Evolutionary conservation across 2,797 vertebrate genomes (phyloP).

Genomic region (Hydrophis major): DNA sequence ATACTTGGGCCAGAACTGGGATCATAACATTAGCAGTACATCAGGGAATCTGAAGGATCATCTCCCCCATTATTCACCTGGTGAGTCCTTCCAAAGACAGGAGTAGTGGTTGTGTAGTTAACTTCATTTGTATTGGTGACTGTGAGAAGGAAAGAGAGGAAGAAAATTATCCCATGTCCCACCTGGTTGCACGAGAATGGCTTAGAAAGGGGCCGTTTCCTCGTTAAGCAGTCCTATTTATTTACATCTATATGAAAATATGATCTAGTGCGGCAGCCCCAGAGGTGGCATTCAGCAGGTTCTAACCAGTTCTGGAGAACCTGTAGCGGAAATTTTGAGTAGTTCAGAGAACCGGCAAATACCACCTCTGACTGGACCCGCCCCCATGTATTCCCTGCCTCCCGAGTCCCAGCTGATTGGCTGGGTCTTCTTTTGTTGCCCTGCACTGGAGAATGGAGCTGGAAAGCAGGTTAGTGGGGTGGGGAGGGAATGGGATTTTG

Average conservation of each 20-base stretch:
- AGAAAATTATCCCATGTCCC: not conserved
- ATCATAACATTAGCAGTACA: not conserved
- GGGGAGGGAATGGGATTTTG: no score
- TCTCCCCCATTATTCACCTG: not conserved
- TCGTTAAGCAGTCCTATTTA: not conserved
- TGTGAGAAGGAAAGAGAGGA: not conserved
- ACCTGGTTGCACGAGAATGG: not conserved
- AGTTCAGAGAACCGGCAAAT: no score
- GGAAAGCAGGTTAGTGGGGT: no score
- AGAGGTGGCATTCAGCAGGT: no score
- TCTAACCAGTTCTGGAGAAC: no score
- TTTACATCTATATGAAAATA: not conserved
- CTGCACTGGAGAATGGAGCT: no score
- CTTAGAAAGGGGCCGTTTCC: not conserved
- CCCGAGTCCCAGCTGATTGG: no score
- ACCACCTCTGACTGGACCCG: no score
- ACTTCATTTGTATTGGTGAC: not conserved
- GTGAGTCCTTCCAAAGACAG: not conserved
- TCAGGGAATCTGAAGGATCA: not conserved
- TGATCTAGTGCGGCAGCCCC: not conserved
- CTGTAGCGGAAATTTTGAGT: no score
- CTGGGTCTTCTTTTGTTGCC: no score
- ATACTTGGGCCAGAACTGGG: not conserved
- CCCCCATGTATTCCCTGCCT: no score
- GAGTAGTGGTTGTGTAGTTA: not conserved